Evolutionary conservation across 2,888 invertebrate genomes (phyloP), one percentile per base, ranked within the genome.

Genomic region (Cataglyphis cursor): DNA sequence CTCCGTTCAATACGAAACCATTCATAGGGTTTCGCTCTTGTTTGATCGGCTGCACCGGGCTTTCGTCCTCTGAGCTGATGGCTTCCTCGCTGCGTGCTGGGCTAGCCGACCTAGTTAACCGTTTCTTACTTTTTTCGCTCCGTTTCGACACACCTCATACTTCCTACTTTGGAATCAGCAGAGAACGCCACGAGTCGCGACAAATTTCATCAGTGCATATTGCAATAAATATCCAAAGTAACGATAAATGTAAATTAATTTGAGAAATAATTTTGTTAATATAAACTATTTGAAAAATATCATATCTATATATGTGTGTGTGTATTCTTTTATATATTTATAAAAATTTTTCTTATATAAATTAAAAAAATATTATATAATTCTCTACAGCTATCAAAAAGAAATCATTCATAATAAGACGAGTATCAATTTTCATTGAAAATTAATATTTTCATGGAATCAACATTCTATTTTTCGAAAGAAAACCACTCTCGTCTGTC

Each of bases 101-200:
- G 83, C 94, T 93, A 78, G 90, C 90, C 76, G 93, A 93, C 92
- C 94, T 93, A 88, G 82, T 91, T 84, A 92, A 92, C 84, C 87
- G 90, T 87, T 83, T 88, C 86, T 92, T 87, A 88, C 80, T 87
- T 78, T 85, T 87, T 87, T 78, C 72, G 82, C 59, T 85, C 38
- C 61, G 57, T 74, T 87, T 51, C 62, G 61, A 65, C 18, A 70
- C 12, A 18, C 28, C 41, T 65, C 78, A 15, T 83, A 65, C 54
- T 78, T 24, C 83, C 83, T 78, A 81, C 51, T 78, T 80, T 82
- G 59, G 41, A n/a, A 54, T 57, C 66, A 73, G 73, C 81, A 81
- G 57, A 81, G 65, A 64, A 66, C 64, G 70, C 0, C 83, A 64
- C 66, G 48, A 65, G 51, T 81, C 66, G 66, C 44, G 1, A 68